Conservation (phyloP, 2,888 invertebrate species). For the Dascillus cervinus region DNA sequence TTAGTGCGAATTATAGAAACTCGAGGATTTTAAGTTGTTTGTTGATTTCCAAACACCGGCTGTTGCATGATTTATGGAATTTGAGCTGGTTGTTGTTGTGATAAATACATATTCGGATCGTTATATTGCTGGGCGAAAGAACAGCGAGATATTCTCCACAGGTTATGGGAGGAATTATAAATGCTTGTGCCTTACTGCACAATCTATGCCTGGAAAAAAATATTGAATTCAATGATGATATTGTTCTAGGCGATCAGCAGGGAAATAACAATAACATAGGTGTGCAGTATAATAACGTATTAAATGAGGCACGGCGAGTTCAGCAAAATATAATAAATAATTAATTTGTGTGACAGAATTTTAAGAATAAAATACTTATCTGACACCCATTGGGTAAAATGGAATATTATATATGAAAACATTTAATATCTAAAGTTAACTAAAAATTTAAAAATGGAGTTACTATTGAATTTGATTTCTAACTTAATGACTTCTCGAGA, state of each 20-base stretch:
- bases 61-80: too few relatives aligned
- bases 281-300: slow-evolving; percentile 1
- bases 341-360: too few relatives aligned
- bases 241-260: not conserved
- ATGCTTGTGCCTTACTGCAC: slow-evolving; percentile 11
- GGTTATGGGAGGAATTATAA: slow-evolving; percentile 7
- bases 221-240: slow-evolving; percentile 3
- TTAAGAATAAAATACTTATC: too few relatives aligned
- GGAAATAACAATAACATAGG: slow-evolving; percentile 2
- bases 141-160: slow-evolving; percentile 6
- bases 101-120: too few relatives aligned
- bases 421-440: too few relatives aligned
- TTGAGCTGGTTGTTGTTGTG: too few relatives aligned
- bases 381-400: too few relatives aligned
- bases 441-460: too few relatives aligned
- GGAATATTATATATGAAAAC: too few relatives aligned
- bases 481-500: too few relatives aligned
- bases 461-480: too few relatives aligned
- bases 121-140: slow-evolving; percentile 10
- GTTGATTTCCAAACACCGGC: slow-evolving; percentile 1
- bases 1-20: slow-evolving; percentile 3
- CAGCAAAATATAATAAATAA: slow-evolving; percentile 2
- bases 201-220: slow-evolving; percentile 10
- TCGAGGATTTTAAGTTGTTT: not conserved
- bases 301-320: not conserved